Evolutionary conservation across 1,140 invertebrate species (phyloP).

Genomic region (Calliopsis andreniformis): DNA sequence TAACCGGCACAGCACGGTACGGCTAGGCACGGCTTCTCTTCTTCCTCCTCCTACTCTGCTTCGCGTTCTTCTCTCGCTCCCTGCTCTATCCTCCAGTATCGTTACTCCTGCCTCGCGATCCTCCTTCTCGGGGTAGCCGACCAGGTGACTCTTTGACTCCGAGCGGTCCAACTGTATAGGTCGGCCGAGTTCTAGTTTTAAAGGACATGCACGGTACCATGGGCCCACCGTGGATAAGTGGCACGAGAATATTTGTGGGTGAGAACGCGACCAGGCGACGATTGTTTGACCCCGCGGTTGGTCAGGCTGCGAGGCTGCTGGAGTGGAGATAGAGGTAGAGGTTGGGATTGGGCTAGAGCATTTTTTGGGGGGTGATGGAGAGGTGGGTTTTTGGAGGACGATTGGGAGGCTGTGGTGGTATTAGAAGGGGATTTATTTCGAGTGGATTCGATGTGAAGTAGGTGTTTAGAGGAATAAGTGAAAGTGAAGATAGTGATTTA

Average conservation of each 20-base stretch:
- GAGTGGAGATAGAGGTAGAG: too few relatives aligned
- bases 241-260: slow-evolving; percentile 32
- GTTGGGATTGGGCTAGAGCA: too few relatives aligned
- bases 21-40: slow-evolving; percentile 41
- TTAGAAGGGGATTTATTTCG: too few relatives aligned
- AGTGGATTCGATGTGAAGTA: too few relatives aligned
- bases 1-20: slow-evolving; percentile 56
- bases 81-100: background rate
- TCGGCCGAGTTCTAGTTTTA: slow-evolving; percentile 63
- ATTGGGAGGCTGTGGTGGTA: too few relatives aligned
- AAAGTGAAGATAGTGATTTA: too few relatives aligned
- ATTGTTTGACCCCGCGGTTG: too few relatives aligned
- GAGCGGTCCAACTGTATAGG: slow-evolving; percentile 53
- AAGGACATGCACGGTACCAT: slow-evolving; percentile 47
- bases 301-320: too few relatives aligned
- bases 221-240: slow-evolving; percentile 19
- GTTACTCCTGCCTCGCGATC: background rate
- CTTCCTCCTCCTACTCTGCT: slow-evolving; percentile 17
- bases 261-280: background rate
- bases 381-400: too few relatives aligned
- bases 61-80: background rate
- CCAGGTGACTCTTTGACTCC: slow-evolving; percentile 52
- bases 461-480: too few relatives aligned
- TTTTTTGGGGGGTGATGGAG: too few relatives aligned
- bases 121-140: slow-evolving; percentile 14